These are phyloP conservation scores for Philypnodon macrostomus DNA, from an alignment of 2,797 vertebrate genomes.

Conservation along the genomic window DNA sequence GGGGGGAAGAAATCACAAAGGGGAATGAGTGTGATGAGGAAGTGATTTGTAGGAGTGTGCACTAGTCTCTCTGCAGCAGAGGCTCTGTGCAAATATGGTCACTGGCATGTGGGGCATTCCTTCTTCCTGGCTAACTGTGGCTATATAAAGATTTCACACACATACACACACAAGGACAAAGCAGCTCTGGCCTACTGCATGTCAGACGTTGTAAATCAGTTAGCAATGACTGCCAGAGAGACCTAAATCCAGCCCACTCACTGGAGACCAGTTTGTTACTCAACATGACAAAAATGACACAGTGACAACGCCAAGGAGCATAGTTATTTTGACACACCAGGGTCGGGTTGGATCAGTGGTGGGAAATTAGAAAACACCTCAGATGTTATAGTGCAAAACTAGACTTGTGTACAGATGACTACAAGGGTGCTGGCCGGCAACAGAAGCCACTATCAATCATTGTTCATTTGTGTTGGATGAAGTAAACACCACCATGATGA, in stretches of 20 bases:
- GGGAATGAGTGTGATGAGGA: conserved; percentile 31
- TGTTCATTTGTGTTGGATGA: conserved; percentile 4
- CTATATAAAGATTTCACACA: conserved; percentile 62
- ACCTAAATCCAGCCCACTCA: conserved; percentile 34
- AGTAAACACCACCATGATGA: conserved; percentile 8
- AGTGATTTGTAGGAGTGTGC: conserved; percentile 48
- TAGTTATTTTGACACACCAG: conserved; percentile 47
- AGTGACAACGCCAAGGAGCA: conserved; percentile 61
- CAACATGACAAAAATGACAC: conserved; percentile 54
- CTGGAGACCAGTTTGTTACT: conserved; percentile 42
- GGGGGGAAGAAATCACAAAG: neutral
- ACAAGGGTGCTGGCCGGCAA: no score
- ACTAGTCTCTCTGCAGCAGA: conserved; percentile 43
- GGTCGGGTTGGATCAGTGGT: conserved; percentile 53
- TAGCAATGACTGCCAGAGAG: conserved; percentile 38
- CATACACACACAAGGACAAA: conserved; percentile 17
- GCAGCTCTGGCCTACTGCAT: conserved; percentile 24
- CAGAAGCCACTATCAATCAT: conserved; percentile 11
- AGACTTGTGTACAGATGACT: conserved; percentile 17
- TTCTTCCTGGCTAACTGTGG: conserved; percentile 63
- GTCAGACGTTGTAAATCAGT: conserved; percentile 55
- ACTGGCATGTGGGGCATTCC: conserved; percentile 74
- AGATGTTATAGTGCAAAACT: conserved; percentile 28
- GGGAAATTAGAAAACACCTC: conserved; percentile 36
- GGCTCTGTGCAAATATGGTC: conserved; percentile 69